Base-by-base conservation (phyloP, 2,888 invertebrate genomes). In the Archips crataeganus region DNA sequence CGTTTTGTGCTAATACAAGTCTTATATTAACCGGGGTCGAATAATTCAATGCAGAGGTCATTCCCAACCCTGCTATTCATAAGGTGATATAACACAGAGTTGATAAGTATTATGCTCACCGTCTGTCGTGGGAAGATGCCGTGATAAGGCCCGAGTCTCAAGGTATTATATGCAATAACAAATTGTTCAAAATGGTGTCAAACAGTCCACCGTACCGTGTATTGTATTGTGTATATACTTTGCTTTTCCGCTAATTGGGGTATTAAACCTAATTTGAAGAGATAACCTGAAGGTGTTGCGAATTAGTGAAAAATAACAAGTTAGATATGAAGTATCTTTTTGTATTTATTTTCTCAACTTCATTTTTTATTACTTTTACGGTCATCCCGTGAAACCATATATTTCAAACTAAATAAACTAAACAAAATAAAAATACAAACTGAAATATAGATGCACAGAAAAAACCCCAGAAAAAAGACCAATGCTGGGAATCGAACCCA, bases 111-210 rank as follows among this genome's bases (percentile, higher is more conserved):
- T 57, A 57, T 57, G 57, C 32, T 57, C 23, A 32, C 2, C 3
- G 32, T 6, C 23, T 2, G 23, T 13, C 72, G 72, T 73, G 73
- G 32, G 73, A 73, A 73, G 73, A 73, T 73, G 6, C 2, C 0
- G 15, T 5, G 73, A 73, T 73, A 73, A 68, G 10, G 8, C 3
- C 63, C 39, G 10, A n/a, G 54, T 64, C 63, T 49, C 59, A 68
- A 61, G 51, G 62, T 39, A 42, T 68, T 73, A 73, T 63, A 66
- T 63, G 63, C 54, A 61, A 57, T 45, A 34, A 45, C 42, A 47
- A 62, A 15, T 45, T 45, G 54, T 59, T 63, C 49, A 49, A 73
- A 73, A 73, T 69, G 39, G 49, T 49, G 73, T 68, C 73, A 73
- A 63, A 57, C 49, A 42, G 68, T 49, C 59, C 59, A 59, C 2